phyloP scores from a whole-genome alignment of 2,113 vertebrate genomes.

The Daubentonia madagascariensis region DNA sequence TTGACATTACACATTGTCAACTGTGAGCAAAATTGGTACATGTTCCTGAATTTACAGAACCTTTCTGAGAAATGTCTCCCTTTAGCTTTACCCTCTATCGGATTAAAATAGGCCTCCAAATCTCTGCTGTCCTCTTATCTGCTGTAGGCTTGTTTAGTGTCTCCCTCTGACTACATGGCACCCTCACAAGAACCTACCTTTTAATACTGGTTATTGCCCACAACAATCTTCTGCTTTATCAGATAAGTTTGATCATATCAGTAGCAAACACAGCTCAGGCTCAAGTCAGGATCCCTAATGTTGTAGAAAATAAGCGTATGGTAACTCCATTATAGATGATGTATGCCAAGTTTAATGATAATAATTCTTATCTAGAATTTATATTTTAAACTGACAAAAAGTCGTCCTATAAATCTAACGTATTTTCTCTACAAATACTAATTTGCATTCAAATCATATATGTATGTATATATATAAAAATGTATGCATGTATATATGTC shows the following conservation, averaged over 20 bases:
- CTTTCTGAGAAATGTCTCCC: background rate
- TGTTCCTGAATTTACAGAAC: background rate
- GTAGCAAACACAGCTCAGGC: background rate
- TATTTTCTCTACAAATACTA: background rate
- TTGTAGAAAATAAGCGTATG: background rate
- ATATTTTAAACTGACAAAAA: background rate
- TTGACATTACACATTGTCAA: background rate
- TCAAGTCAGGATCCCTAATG: background rate
- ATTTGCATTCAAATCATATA: background rate
- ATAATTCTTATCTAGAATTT: background rate
- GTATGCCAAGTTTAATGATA: background rate
- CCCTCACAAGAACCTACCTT: background rate
- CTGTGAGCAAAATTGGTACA: background rate
- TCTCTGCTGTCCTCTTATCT: background rate
- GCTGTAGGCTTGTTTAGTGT: background rate
- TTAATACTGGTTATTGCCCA: background rate
- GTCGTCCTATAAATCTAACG: background rate
- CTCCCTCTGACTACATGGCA: background rate
- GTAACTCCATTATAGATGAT: background rate
- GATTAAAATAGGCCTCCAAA: background rate
- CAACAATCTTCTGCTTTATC: background rate
- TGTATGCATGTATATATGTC: background rate
- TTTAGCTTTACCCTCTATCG: background rate
- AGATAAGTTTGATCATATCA: background rate
- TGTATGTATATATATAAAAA: background rate